Evolutionary conservation across 2,797 vertebrate species (phyloP).

Genomic region (Sarcophilus harrisii): DNA sequence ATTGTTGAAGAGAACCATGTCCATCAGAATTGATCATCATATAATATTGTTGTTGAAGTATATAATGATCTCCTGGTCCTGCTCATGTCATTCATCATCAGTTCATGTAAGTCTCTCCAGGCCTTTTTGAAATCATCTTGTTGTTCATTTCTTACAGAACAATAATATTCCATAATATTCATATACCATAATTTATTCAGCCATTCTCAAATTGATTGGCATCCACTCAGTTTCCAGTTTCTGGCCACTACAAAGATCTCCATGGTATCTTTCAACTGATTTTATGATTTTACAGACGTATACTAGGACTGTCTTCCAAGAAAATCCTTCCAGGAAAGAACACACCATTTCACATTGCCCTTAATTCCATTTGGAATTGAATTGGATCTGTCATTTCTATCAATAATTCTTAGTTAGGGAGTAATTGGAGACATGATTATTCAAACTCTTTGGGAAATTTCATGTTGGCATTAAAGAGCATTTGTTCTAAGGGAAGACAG

Average conservation of each 20-base stretch:
- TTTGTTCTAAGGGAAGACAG: constrained; percentile 63
- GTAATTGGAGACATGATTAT: constrained; percentile 56
- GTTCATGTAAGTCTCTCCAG: too few relatives aligned
- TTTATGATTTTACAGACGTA: constrained; percentile 8
- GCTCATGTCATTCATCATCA: too few relatives aligned
- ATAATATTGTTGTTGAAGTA: too few relatives aligned
- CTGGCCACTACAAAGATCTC: not conserved
- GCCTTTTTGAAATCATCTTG: too few relatives aligned
- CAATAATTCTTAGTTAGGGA: constrained; percentile 57
- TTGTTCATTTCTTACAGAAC: too few relatives aligned
- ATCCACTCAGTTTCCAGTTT: too few relatives aligned
- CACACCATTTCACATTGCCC: constrained; percentile 11
- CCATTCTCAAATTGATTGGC: too few relatives aligned
- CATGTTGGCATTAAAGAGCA: constrained; percentile 69
- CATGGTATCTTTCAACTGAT: not conserved
- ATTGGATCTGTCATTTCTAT: constrained; percentile 63
- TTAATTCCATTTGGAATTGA: constrained; percentile 61
- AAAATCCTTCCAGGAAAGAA: constrained; percentile 28
- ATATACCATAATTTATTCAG: too few relatives aligned
- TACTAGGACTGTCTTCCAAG: constrained; percentile 14
- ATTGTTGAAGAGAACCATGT: too few relatives aligned
- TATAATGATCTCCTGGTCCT: too few relatives aligned
- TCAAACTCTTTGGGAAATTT: constrained; percentile 75
- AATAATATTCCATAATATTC: too few relatives aligned
- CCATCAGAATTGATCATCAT: too few relatives aligned